phyloP scores from a whole-genome alignment of 2,797 vertebrate genomes.

The Coregonus sp. region DNA sequence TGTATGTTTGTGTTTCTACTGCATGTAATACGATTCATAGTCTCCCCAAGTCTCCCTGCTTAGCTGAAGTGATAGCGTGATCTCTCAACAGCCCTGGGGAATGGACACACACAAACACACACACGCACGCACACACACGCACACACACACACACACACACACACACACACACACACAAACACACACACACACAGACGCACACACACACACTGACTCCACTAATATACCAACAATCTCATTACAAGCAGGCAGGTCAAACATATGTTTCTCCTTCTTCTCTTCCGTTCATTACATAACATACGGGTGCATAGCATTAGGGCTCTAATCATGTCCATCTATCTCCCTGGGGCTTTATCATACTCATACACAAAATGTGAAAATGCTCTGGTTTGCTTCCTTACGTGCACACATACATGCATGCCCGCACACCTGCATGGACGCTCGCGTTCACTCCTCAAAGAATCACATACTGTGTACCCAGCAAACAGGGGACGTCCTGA shows the following conservation, averaged over 20 bases:
- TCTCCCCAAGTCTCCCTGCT: neutral
- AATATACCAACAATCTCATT: slow-evolving; percentile 16
- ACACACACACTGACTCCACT: slow-evolving; percentile 1
- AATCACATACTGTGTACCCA: no score
- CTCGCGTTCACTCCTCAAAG: no score
- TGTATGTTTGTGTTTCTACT: neutral
- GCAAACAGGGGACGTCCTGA: no score
- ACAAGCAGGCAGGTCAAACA: neutral
- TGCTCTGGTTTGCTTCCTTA: no score
- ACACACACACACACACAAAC: neutral
- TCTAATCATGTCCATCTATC: neutral
- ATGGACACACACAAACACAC: neutral
- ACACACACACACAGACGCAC: neutral
- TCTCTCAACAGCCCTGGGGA: neutral
- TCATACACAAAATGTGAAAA: neutral
- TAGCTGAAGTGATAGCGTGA: neutral
- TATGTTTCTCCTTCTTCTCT: neutral
- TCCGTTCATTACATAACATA: neutral
- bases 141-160: neutral
- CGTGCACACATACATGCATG: no score
- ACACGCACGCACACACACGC: neutral
- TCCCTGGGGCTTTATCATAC: neutral
- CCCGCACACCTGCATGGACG: no score
- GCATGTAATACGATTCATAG: neutral
- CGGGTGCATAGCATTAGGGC: neutral